Evolutionary conservation across 2,797 vertebrate species (phyloP), one percentile per base, ranked within the genome.

Genomic region (Microctenopoma lineatum): DNA sequence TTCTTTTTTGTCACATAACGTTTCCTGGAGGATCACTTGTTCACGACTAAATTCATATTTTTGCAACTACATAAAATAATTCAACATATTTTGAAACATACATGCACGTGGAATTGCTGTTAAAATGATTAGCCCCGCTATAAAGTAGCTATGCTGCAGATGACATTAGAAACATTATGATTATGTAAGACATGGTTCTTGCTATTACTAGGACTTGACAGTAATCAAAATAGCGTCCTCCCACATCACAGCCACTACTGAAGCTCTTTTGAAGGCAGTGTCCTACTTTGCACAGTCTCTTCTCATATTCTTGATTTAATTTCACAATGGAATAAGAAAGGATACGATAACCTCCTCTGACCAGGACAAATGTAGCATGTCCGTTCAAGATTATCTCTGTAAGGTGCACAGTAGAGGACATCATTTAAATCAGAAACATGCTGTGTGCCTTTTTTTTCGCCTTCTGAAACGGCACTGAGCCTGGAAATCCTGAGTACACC

Each of bases 161-260:
- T 83, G 85, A 84, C 72, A 67, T 66, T 61, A 59, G 70, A 77
- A 83, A 75, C 80, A 56, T 83, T 84, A 66, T 76, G 80, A 81
- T 89, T 90, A 92, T 84, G 81, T 89, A 89, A 92, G 81, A 84
- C 82, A 44, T 63, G 54, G 76, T 79, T 79, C 78, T 84, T 84
- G 77, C 79, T 81, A 80, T 82, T 87, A 82, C 84, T 69, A 73
- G 78, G 84, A 85, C 84, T 86, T 86, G 81, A 86, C 87, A 86
- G 85, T 88, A 84, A 90, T 90, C 89, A 88, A 90, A 90, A 90
- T 89, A 89, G 87, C 75, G 83, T 90, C 87, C 84, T 90, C 85
- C 90, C 89, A 88, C 89, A 82, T 73, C 81, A 77, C 73, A 81
- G 81, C 75, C 34, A 29, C 74, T 62, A 56, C 75, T 42, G 69